Evolutionary conservation across 2,888 invertebrate species (phyloP).

Genomic region (Lymantria dispar): DNA sequence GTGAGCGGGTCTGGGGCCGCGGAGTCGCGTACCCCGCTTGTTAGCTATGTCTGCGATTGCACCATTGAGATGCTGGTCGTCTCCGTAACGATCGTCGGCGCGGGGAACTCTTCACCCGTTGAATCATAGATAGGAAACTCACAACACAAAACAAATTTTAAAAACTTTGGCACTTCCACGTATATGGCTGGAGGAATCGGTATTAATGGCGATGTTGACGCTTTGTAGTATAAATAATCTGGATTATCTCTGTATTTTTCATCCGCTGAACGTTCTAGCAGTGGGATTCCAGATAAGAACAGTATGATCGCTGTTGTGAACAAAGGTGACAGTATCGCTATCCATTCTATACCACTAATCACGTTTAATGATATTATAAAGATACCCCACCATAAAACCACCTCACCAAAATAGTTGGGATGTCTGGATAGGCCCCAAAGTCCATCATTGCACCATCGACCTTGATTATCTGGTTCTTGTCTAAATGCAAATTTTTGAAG

Average conservation of each 20-base stretch:
- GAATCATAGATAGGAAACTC: conserved; percentile 94
- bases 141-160: conserved; percentile 93
- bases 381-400: conserved; percentile 96
- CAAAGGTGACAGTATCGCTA: conserved; percentile 92
- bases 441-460: conserved; percentile 96
- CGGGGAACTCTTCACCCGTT: conserved; percentile 85
- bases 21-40: conserved; percentile 71
- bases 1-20: conserved; percentile 62
- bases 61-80: conserved; percentile 87
- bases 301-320: conserved; percentile 94
- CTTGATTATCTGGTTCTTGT: conserved; percentile 93
- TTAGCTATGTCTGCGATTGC: conserved; percentile 88
- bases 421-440: conserved; percentile 94
- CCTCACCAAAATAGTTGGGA: conserved; percentile 97
- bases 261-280: conserved; percentile 93
- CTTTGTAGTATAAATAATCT: conserved; percentile 93
- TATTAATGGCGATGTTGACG: conserved; percentile 93
- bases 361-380: conserved; percentile 94
- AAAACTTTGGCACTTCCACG: conserved; percentile 90
- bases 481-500: conserved; percentile 95
- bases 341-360: conserved; percentile 92
- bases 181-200: conserved; percentile 94
- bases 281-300: conserved; percentile 94
- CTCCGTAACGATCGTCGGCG: conserved; percentile 85
- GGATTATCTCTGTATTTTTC: conserved; percentile 93